Conservation (phyloP, 2,888 invertebrate genomes). For the Diarsia brunnea region DNA sequence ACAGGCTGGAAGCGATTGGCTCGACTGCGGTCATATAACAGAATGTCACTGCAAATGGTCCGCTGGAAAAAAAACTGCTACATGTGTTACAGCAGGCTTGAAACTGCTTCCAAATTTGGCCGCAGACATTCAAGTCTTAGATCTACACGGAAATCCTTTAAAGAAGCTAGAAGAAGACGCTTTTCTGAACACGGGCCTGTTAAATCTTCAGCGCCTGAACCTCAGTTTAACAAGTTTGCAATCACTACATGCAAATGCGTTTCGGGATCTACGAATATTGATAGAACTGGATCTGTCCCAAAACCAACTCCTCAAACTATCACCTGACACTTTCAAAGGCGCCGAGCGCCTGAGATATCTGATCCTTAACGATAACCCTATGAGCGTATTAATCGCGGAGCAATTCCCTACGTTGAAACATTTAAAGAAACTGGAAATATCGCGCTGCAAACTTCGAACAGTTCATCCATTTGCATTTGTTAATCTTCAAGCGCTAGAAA, state of each 20-base stretch:
- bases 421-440: conserved; percentile 95
- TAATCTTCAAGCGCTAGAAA: conserved; percentile 94
- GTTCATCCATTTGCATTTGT: conserved; percentile 94
- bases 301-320: conserved; percentile 93
- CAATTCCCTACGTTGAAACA: conserved; percentile 96
- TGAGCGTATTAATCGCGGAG: conserved; percentile 92
- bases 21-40: conserved; percentile 93
- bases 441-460: conserved; percentile 93
- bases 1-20: conserved; percentile 92
- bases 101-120: conserved; percentile 92
- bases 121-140: conserved; percentile 92
- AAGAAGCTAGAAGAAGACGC: conserved; percentile 93
- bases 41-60: conserved; percentile 98
- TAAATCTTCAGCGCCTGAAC: conserved; percentile 96
- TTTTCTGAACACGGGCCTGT: conserved; percentile 94
- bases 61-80: conserved; percentile 96
- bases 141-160: conserved; percentile 95
- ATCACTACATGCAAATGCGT: conserved; percentile 95
- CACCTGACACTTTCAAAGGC: conserved; percentile 95
- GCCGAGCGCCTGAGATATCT: conserved; percentile 95
- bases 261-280: conserved; percentile 95
- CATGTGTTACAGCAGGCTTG: conserved; percentile 94
- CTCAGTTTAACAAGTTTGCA: conserved; percentile 93
- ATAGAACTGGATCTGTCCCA: conserved; percentile 96
- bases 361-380: conserved; percentile 95